Base-by-base conservation (phyloP, 2,797 vertebrate genomes). In the Sorex maritimensis region DNA sequence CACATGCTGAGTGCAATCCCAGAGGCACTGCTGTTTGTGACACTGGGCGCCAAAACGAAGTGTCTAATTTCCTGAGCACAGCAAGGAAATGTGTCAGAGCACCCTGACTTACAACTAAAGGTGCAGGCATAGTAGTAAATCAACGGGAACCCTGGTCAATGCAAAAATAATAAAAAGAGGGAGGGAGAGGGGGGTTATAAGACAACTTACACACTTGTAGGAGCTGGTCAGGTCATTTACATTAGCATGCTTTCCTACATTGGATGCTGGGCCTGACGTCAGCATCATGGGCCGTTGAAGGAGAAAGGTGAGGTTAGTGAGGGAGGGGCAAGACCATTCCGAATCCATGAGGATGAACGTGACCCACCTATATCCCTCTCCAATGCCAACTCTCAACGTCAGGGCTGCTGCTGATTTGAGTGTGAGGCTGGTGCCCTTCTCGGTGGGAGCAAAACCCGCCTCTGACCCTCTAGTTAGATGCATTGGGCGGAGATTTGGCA, bases 321-420 rank as follows among this genome's bases (percentile, higher is more conserved):
- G 3, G 9, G 28, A 2, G 17, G 58, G 21, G 6, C 21, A 61
- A 46, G 61, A 34, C 26, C 81, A 12, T 6, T 34, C 9, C 78
- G 13, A 81, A 30, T 6, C 38, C n/a, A 28, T 0, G 1, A 49
- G 9, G 5, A 1, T 4, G 10, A 65, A 6, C 71, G n/a, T 41
- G 41, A 34, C 10, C 15, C 19, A 26, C 0, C 1, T 14, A n/a
- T 12, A 4, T 72, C 44, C 63, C 52, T 75, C 69, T 12, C 14
- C 11, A n/a, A 8, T 8, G 2, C 30, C 6, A n/a, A 24, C 1
- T 8, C 30, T 93, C 58, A 63, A 23, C 34, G 26, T 34, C 58
- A 52, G 0, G 3, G 1, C 34, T 49, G 61, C 38, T 77, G 12
- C 44, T 81, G 73, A 77, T 26, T 44, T 61, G 49, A 28, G 13